Base-by-base conservation (phyloP, 1,140 invertebrate genomes). In the Frieseomelitta varia region DNA sequence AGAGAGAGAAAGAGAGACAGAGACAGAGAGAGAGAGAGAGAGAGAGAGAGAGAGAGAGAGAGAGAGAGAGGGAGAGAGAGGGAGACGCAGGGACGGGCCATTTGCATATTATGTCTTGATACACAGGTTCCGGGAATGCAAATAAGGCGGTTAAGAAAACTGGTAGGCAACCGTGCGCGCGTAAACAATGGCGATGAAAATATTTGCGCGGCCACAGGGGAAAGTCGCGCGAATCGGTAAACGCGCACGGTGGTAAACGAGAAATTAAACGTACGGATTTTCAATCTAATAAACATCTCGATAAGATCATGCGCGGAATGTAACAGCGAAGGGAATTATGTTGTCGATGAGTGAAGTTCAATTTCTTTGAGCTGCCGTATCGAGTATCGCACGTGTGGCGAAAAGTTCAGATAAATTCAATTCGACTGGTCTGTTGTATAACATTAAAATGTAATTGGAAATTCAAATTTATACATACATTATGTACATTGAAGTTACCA, bases 31-130 rank as follows among this genome's bases (percentile, higher is more conserved):
- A 65, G 24, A 30, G n/a, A 51, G 79, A 51, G n/a, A 24, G 21
- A n/a, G 65, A 10, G 30, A 6, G n/a, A n/a, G 2, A 30, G 30
- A 30, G 30, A 30, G 30, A 30, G 30, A 30, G 1, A 30, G 30
- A 30, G 30, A 30, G 30, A 30, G 30, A 30, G 30, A 30, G 30
- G 2, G 30, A 30, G 39, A 34, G 19, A 39, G 30, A 55, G 79
- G 39, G 27, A n/a, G n/a, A 27, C 30, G n/a, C 53, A 58, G n/a
- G 30, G 39, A 65, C 56, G 30, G 47, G 72, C 19, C 55, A 84
- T 84, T 84, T 84, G 81, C 81, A 84, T 84, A 84, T 84, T 84
- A 79, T 84, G 76, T 39, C 81, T 84, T 84, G 81, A 84, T 84
- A 84, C 81, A 61, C 81, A 53, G 76, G 81, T 84, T 79, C 81